Percentiles rank a stretch among this genome's conserved stretches.
Evolutionary conservation across 2,113 vertebrate species (phyloP).

Genomic region (Xiphophorus hellerii): DNA sequence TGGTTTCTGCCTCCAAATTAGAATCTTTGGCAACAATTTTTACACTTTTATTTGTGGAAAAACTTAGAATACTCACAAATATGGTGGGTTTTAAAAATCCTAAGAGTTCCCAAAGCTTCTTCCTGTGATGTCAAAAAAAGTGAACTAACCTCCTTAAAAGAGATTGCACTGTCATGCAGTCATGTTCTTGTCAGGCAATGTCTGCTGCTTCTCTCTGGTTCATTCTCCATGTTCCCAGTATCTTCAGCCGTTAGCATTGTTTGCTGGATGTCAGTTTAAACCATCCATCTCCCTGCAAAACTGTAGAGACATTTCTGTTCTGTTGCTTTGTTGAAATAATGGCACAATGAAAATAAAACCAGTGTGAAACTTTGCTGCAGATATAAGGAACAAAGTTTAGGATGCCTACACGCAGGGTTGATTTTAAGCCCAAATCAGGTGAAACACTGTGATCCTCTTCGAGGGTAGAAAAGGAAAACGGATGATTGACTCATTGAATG

Average conservation of each 20-base stretch:
- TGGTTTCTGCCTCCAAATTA: background rate
- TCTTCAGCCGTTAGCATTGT: background rate
- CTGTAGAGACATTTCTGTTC: conserved; percentile 9
- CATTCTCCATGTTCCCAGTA: conserved; percentile 1
- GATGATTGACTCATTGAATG: background rate
- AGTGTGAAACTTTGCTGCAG: background rate
- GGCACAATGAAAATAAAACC: background rate
- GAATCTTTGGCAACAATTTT: background rate
- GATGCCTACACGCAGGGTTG: background rate
- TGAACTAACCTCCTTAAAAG: background rate
- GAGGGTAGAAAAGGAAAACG: background rate
- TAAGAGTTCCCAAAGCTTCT: background rate
- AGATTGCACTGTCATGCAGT: background rate
- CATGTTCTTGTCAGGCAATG: background rate
- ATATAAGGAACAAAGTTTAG: background rate
- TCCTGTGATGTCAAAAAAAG: background rate
- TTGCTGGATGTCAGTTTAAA: conserved; percentile 9
- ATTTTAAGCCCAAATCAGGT: too few species aligned
- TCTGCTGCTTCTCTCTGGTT: background rate
- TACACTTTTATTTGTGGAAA: too few species aligned
- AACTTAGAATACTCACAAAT: background rate
- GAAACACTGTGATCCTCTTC: background rate
- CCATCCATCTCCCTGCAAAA: conserved; percentile 18
- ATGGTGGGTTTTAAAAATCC: background rate
- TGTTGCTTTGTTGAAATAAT: background rate